Percentiles rank a stretch among this genome's conserved stretches.
phyloP scores from a whole-genome alignment of 1,140 invertebrate genomes.

The Sesamia nonagrioides region DNA sequence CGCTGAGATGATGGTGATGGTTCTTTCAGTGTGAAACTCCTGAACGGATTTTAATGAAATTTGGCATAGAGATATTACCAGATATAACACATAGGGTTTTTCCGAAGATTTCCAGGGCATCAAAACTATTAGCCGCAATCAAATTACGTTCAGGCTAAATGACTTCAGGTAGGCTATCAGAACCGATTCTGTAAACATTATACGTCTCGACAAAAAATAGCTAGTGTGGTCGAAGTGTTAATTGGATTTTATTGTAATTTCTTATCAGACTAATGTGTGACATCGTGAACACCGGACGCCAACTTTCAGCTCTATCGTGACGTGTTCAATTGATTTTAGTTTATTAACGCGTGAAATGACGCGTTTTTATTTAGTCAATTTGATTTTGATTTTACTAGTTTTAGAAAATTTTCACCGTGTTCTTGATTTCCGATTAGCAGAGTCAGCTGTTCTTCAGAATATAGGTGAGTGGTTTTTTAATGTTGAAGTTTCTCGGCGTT shows the following conservation, averaged over 20 bases:
- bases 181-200: neutral
- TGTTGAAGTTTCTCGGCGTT: too few relatives aligned
- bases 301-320: neutral
- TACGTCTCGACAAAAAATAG: neutral
- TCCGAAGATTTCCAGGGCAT: too few relatives aligned
- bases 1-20: too few relatives aligned
- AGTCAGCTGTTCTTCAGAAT: neutral
- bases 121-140: too few relatives aligned
- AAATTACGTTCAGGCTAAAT: too few relatives aligned
- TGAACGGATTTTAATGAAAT: too few relatives aligned
- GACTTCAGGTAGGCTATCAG: neutral
- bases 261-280: neutral
- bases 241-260: constrained; percentile 19
- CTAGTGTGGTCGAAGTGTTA: neutral
- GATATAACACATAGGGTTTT: too few relatives aligned
- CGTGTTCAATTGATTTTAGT: neutral
- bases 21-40: too few relatives aligned
- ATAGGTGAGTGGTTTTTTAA: neutral
- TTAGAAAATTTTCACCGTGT: neutral
- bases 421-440: neutral
- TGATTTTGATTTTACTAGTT: neutral
- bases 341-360: neutral
- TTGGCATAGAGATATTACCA: too few relatives aligned
- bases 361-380: constrained; percentile 13
- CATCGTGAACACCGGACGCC: neutral